A percentile compares a stretch with the other conserved stretches of the same genome.
These are phyloP conservation scores for Chrysolina oricalcia DNA, from an alignment of 2,888 invertebrate genomes.

Conservation along the genomic window DNA sequence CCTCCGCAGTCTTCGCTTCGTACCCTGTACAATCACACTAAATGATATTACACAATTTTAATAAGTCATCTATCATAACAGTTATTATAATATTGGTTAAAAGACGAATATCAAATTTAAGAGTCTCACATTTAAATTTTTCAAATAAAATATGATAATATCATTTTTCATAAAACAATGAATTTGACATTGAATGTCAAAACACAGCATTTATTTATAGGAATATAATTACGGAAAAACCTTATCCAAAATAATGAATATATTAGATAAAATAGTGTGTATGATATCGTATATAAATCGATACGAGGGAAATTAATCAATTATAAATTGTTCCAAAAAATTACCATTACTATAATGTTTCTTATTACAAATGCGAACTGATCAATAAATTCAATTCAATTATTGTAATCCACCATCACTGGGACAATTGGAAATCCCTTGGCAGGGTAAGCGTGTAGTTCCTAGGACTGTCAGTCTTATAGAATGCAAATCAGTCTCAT, in stretches of 20 bases:
- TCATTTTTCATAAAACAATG: slow-evolving; percentile 7
- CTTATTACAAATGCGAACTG: too few species aligned
- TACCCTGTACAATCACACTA: slow-evolving; percentile 39
- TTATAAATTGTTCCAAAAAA: too few species aligned
- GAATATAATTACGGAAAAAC: slow-evolving; percentile 33
- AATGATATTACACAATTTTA: slow-evolving; percentile 36
- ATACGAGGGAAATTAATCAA: too few species aligned
- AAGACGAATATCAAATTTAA: slow-evolving; percentile 39
- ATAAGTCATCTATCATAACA: slow-evolving; percentile 34
- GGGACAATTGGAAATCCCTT: too few species aligned
- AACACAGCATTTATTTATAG: slow-evolving; percentile 47
- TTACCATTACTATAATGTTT: too few species aligned
- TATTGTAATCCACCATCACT: slow-evolving; percentile 40
- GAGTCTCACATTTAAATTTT: slow-evolving; percentile 44
- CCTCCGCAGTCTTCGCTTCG: not conserved
- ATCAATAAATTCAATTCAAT: not conserved
- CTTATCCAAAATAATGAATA: too few species aligned
- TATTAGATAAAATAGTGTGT: too few species aligned
- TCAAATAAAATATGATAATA: slow-evolving; percentile 45
- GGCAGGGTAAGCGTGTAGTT: not conserved
- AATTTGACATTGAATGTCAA: slow-evolving; percentile 48
- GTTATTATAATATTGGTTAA: slow-evolving; percentile 41
- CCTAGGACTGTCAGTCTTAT: slow-evolving; percentile 44
- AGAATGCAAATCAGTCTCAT: slow-evolving; percentile 44
- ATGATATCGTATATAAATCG: too few species aligned